Evolutionary conservation across 2,797 vertebrate genomes (phyloP).

Genomic region (Phyllotis vaccarum): DNA sequence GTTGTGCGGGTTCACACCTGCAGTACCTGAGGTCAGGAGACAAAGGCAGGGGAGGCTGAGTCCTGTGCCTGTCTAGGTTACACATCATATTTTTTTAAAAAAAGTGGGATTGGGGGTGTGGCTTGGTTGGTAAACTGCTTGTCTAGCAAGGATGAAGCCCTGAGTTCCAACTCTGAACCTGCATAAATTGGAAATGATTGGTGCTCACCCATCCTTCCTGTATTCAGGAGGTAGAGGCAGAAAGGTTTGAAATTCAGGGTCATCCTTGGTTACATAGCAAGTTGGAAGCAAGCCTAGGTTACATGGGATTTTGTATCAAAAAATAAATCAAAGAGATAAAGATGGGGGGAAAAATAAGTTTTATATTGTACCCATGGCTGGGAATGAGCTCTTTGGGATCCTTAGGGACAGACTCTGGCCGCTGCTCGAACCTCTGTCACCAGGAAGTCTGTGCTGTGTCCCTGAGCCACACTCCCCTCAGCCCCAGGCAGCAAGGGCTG

Average conservation of each 20-base stretch:
- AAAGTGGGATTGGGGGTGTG: background rate
- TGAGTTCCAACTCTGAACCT: background rate
- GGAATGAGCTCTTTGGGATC: background rate
- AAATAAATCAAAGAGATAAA: background rate
- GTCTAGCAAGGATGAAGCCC: background rate
- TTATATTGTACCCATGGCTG: background rate
- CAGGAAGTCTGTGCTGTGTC: background rate
- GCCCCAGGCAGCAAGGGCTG: background rate
- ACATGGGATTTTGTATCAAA: background rate
- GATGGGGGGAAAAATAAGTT: background rate
- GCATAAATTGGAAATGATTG: background rate
- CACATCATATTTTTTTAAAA: background rate
- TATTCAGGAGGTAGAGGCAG: background rate
- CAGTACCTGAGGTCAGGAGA: background rate
- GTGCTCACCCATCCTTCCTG: background rate
- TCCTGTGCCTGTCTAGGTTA: background rate
- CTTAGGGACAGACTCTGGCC: background rate
- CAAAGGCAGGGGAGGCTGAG: background rate
- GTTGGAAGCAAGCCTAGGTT: background rate
- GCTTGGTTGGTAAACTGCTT: background rate
- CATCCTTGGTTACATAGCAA: background rate
- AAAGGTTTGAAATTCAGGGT: background rate
- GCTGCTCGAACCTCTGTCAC: background rate
- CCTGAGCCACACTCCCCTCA: background rate
- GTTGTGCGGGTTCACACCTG: background rate